phyloP scores from a whole-genome alignment of 2,113 vertebrate genomes.

The Dromas ardeola region DNA sequence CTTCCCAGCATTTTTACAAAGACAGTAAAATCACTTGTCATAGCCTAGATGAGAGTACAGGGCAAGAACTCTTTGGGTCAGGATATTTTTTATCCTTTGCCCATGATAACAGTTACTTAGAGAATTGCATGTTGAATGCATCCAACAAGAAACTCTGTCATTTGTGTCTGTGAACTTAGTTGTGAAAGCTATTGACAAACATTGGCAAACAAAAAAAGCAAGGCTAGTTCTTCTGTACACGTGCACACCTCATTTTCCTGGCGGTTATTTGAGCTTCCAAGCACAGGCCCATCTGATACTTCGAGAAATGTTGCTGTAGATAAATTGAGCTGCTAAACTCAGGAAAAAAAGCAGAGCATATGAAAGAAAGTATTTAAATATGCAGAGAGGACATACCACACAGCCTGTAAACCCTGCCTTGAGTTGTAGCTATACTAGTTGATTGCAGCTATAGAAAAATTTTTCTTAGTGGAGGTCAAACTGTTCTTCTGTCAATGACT shows the following conservation, averaged over 20 bases:
- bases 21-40: background rate
- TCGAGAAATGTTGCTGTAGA: background rate
- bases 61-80: background rate
- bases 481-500: background rate
- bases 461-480: slow-evolving; percentile 5
- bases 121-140: background rate
- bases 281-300: background rate
- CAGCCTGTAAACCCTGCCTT: background rate
- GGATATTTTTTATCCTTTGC: background rate
- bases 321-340: background rate
- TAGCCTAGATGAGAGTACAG: background rate
- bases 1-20: background rate
- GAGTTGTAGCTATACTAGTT: background rate
- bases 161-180: background rate
- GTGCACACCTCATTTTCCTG: background rate
- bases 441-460: background rate
- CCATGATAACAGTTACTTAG: background rate
- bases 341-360: background rate
- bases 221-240: background rate
- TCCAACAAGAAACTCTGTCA: background rate
- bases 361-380: background rate
- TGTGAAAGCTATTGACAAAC: background rate
- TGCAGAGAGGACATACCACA: background rate
- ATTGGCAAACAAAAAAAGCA: background rate
- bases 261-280: background rate